These are phyloP conservation scores for Lasioglossum pauxillum DNA, from an alignment of 2,888 invertebrate genomes.

Conservation along the genomic window DNA sequence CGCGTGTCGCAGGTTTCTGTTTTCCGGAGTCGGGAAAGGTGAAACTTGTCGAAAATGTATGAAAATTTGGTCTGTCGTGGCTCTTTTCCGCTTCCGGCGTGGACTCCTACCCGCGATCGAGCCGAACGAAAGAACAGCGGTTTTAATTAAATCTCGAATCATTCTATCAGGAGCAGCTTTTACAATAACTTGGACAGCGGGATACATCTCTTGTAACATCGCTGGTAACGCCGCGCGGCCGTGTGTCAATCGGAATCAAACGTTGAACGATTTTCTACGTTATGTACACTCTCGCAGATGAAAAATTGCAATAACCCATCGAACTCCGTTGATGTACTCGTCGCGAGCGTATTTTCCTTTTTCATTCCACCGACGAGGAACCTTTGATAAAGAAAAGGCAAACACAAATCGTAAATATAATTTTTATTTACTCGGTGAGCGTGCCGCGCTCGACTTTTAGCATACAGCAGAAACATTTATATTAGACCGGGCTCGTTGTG, in stretches of 20 bases:
- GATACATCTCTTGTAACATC: background rate
- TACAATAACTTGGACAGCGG: background rate
- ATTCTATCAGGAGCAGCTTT: constrained; percentile 53
- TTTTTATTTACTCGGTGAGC: background rate
- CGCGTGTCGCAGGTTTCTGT: background rate
- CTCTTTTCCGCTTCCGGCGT: constrained; percentile 26
- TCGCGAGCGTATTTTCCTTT: background rate
- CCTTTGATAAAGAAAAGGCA: background rate
- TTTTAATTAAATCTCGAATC: constrained; percentile 77
- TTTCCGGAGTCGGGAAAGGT: background rate
- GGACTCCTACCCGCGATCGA: constrained; percentile 39
- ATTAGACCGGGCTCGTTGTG: background rate
- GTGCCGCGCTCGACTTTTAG: background rate
- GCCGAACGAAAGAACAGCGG: constrained; percentile 68
- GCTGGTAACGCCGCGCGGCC: constrained; percentile 10
- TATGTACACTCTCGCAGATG: background rate
- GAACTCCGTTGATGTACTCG: background rate
- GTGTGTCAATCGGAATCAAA: background rate
- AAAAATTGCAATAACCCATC: constrained; percentile 24
- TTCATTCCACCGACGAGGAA: background rate
- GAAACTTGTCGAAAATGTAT: too few relatives aligned
- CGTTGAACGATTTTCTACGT: background rate
- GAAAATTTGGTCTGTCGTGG: background rate
- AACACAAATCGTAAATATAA: constrained; percentile 9
- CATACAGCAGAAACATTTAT: background rate